Conservation (phyloP, 2,888 invertebrate genomes). For the Rhabditoides inermis region DNA sequence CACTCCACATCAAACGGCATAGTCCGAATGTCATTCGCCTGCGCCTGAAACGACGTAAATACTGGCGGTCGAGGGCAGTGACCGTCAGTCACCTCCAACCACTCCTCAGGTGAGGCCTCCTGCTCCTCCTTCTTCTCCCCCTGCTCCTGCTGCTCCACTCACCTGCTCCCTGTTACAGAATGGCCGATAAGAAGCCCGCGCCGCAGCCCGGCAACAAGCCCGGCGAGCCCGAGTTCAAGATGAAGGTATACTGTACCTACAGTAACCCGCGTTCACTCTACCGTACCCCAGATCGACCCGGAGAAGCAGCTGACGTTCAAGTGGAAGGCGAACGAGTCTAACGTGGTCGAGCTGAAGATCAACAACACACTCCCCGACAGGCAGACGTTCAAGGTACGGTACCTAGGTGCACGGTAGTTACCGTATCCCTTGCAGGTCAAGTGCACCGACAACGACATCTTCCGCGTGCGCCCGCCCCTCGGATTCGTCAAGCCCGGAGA, state of each 20-base stretch:
- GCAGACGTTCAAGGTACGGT: conserved; percentile 26
- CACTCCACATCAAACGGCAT: too few relatives aligned
- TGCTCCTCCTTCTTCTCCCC: too few relatives aligned
- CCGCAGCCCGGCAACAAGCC: too few relatives aligned
- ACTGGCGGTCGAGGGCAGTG: too few relatives aligned
- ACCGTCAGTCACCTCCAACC: too few relatives aligned
- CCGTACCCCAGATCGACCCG: conserved; percentile 14
- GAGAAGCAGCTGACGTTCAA: conserved; percentile 21
- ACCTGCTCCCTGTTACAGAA: too few relatives aligned
- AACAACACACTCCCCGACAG: conserved; percentile 28
- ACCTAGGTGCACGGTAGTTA: background rate
- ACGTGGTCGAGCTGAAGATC: conserved; percentile 14
- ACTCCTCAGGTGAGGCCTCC: too few relatives aligned
- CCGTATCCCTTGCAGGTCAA: conserved; percentile 18
- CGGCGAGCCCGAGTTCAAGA: conserved; percentile 29
- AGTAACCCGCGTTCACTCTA: background rate
- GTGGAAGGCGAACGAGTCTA: conserved; percentile 12
- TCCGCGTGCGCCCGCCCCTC: conserved; percentile 41
- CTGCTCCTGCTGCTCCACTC: too few relatives aligned
- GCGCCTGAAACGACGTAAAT: too few relatives aligned
- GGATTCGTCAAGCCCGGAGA: conserved; percentile 32
- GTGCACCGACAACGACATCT: conserved; percentile 38
- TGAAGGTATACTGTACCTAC: conserved; percentile 10
- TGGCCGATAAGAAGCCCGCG: too few relatives aligned
- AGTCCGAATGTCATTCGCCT: too few relatives aligned